Evolutionary conservation across 2,113 vertebrate species (phyloP).

Genomic region (Rattus rattus): DNA sequence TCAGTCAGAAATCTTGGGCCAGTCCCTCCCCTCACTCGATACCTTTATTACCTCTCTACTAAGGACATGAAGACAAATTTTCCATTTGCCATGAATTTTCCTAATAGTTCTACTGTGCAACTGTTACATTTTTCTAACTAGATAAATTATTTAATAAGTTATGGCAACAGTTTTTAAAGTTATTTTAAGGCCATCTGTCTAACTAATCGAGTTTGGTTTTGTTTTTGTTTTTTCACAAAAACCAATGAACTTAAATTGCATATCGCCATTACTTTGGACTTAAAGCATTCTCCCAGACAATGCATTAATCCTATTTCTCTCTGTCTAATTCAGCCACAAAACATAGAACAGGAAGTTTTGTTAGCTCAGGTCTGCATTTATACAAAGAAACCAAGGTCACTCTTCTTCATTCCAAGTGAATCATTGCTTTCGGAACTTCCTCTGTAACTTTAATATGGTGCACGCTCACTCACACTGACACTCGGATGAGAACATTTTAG

Average conservation of each 20-base stretch:
- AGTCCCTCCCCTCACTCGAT: neutral
- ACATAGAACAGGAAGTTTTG: neutral
- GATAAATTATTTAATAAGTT: slow-evolving; percentile 1
- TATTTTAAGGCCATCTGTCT: neutral
- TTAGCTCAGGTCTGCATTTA: neutral
- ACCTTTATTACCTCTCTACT: neutral
- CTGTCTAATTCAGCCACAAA: neutral
- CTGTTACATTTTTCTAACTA: neutral
- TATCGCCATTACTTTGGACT: neutral
- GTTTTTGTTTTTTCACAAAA: neutral
- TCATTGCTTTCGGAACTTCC: neutral
- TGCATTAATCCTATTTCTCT: neutral
- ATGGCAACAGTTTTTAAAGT: slow-evolving; percentile 1
- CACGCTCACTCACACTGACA: neutral
- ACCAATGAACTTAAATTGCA: neutral
- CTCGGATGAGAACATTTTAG: neutral
- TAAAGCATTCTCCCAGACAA: neutral
- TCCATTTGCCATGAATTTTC: neutral
- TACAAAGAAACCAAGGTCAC: neutral
- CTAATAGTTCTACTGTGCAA: neutral
- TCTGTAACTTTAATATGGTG: neutral
- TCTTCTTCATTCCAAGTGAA: neutral
- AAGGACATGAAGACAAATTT: slow-evolving; percentile 1
- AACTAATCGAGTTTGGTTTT: neutral
- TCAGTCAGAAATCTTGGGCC: neutral